These are phyloP conservation scores for Pheosia gnoma DNA, from an alignment of 2,888 invertebrate genomes.

Conservation along the genomic window DNA sequence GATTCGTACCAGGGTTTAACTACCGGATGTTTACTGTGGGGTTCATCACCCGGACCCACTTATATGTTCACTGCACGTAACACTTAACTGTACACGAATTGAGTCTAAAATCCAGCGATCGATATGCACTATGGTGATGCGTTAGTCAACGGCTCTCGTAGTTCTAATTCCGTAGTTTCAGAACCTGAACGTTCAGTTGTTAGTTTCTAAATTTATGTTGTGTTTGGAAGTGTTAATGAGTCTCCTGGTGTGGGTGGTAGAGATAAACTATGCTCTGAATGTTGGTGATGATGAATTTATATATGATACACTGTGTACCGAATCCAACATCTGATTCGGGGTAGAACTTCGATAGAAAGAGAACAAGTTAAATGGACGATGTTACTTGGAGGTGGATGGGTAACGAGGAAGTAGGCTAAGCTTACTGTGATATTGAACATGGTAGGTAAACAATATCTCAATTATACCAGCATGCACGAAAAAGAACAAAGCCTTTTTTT, in stretches of 20 bases:
- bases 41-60: constrained; percentile 26
- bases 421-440: no score
- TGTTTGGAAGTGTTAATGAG: constrained; percentile 48
- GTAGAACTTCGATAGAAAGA: neutral
- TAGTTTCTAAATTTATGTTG: constrained; percentile 43
- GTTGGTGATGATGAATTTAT: constrained; percentile 39
- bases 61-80: constrained; percentile 16
- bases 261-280: constrained; percentile 30
- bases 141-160: constrained; percentile 14
- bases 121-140: constrained; percentile 8
- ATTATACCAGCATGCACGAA: no score
- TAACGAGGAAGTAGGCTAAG: no score
- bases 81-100: constrained; percentile 23
- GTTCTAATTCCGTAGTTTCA: constrained; percentile 40
- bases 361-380: no score
- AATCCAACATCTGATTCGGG: neutral
- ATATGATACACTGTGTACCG: constrained; percentile 14
- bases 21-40: constrained; percentile 64
- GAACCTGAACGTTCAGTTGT: constrained; percentile 43
- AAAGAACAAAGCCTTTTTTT: no score
- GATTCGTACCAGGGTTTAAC: constrained; percentile 44
- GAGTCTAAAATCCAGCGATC: constrained; percentile 17
- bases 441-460: no score
- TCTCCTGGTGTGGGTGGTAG: constrained; percentile 42
- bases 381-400: no score